phyloP scores from a whole-genome alignment of 1,140 invertebrate species.

The Euwallacea similis region DNA sequence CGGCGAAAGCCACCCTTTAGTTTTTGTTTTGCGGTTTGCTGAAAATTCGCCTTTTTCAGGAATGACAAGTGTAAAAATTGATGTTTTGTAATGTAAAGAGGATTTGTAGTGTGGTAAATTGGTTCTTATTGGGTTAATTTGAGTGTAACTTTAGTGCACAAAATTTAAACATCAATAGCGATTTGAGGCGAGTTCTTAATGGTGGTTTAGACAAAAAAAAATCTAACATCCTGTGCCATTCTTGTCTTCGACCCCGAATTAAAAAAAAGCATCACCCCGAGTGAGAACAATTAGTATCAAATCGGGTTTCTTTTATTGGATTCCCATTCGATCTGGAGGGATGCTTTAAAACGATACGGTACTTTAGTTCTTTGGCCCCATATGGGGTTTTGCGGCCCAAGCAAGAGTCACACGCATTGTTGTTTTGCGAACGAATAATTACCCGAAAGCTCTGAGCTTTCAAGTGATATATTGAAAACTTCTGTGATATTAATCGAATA shows the following conservation, averaged over 20 bases:
- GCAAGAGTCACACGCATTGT: too few relatives aligned
- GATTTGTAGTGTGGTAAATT: too few relatives aligned
- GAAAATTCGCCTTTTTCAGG: not conserved
- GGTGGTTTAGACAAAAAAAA: not conserved
- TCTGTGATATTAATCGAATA: too few relatives aligned
- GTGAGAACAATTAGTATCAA: constrained; percentile 20
- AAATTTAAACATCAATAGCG: too few relatives aligned
- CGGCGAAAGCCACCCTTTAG: constrained; percentile 23
- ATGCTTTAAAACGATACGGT: constrained; percentile 8
- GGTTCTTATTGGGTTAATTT: too few relatives aligned
- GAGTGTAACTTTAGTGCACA: too few relatives aligned
- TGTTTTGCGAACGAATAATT: too few relatives aligned
- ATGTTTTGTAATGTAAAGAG: too few relatives aligned
- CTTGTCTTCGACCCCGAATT: not conserved
- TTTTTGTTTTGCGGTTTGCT: constrained; percentile 16
- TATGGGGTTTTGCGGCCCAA: constrained; percentile 2
- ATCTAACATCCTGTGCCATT: not conserved
- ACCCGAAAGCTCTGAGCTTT: too few relatives aligned
- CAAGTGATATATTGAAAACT: too few relatives aligned
- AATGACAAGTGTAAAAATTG: constrained; percentile 27
- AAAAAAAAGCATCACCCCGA: constrained; percentile 22
- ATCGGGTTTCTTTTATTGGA: constrained; percentile 23
- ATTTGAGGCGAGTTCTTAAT: too few relatives aligned
- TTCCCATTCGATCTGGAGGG: constrained; percentile 22
- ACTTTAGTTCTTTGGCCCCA: constrained; percentile 5